A percentile compares a stretch with the other conserved stretches of the same genome.
Conservation (phyloP, 2,797 vertebrate genomes). For the Alfaro cultratus region DNA sequence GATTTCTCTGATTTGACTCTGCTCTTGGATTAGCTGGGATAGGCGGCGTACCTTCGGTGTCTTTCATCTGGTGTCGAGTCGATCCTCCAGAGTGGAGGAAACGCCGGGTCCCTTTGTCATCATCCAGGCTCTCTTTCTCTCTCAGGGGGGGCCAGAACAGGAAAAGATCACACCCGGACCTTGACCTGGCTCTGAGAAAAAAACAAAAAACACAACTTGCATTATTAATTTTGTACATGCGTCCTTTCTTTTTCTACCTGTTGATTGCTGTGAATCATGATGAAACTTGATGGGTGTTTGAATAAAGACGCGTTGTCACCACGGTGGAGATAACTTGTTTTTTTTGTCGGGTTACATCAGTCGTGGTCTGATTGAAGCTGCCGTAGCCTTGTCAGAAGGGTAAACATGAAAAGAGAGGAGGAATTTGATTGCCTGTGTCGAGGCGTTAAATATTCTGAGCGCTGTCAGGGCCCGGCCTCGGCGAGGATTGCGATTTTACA, state of each 20-base stretch:
- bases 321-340: constrained; percentile 34
- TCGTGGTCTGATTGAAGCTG: constrained; percentile 60
- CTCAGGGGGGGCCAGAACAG: constrained; percentile 38
- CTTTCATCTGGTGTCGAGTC: constrained; percentile 26
- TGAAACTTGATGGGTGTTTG: constrained; percentile 59
- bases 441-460: constrained; percentile 60
- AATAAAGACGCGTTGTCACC: constrained; percentile 71
- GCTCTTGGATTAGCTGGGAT: constrained; percentile 26
- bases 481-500: constrained; percentile 32
- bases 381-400: constrained; percentile 54
- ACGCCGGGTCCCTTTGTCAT: constrained; percentile 41
- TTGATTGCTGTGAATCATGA: constrained; percentile 50
- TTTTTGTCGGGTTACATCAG: constrained; percentile 65
- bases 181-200: constrained; percentile 30
- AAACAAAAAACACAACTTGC: constrained; percentile 5
- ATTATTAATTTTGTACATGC: constrained; percentile 42
- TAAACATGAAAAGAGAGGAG: constrained; percentile 71
- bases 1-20: constrained; percentile 52
- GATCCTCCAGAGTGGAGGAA: constrained; percentile 45
- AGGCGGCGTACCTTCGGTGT: constrained; percentile 46
- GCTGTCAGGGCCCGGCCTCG: constrained; percentile 40
- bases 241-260: constrained; percentile 22
- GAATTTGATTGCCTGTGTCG: constrained; percentile 43
- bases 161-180: constrained; percentile 55
- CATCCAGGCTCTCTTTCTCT: constrained; percentile 25